Percentiles rank a stretch among this genome's conserved stretches.
Evolutionary conservation across 64 coral and sea anemone species (phyloP).

Genomic region (Pocillopora verrucosa): DNA sequence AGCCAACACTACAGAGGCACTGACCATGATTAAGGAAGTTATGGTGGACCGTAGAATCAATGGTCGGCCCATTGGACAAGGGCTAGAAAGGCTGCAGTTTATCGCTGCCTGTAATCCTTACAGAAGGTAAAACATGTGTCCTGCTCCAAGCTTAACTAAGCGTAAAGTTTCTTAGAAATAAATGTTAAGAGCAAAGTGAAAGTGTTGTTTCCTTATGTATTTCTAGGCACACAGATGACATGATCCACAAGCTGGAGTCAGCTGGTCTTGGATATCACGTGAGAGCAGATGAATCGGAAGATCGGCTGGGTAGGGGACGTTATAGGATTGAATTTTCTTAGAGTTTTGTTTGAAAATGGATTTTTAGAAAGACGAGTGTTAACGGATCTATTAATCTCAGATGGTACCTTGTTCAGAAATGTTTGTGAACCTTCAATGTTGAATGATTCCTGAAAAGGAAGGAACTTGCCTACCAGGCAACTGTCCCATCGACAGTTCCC

Average conservation of each 20-base stretch:
- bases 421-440: no score
- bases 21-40: conserved; percentile 61
- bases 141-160: not conserved
- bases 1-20: conserved; percentile 66
- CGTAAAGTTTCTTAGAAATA: no score
- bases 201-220: no score
- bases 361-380: no score
- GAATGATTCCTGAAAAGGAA: no score
- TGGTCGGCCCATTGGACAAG: conserved; percentile 54
- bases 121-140: not conserved
- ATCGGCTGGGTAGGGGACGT: conserved; percentile 62
- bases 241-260: conserved; percentile 87
- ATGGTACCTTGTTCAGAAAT: no score
- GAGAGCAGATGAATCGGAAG: conserved; percentile 67
- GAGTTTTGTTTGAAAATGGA: no score
- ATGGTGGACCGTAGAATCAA: conserved; percentile 65
- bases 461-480: no score
- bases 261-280: conserved; percentile 93
- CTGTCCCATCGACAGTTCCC: no score
- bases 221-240: conserved; percentile 84
- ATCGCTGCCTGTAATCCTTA: conserved; percentile 76
- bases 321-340: no score
- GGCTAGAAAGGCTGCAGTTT: conserved; percentile 45
- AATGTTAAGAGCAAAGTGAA: no score
- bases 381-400: no score